Percentiles rank a stretch among this genome's conserved stretches.
Conservation (phyloP, 2,888 invertebrate genomes). For the Crematogaster levior region DNA sequence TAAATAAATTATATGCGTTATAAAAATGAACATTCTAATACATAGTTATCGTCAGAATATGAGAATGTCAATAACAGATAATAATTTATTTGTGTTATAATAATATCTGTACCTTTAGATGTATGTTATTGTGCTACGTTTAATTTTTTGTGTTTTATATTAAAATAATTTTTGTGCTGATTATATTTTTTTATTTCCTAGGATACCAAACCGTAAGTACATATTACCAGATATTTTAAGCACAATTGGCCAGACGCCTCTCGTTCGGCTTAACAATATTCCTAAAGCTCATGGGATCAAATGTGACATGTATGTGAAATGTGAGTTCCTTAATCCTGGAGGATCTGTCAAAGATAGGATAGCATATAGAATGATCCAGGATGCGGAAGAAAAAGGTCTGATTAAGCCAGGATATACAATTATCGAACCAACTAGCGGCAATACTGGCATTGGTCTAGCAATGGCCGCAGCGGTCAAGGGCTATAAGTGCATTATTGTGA, state of each 20-base stretch:
- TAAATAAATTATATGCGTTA: too few species aligned
- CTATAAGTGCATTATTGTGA: slow-evolving; percentile 98
- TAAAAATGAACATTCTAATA: too few species aligned
- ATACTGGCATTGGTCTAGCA: slow-evolving; percentile 97
- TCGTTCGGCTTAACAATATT: slow-evolving; percentile 93
- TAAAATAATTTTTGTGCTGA: not conserved
- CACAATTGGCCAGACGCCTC: slow-evolving; percentile 94
- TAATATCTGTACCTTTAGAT: not conserved
- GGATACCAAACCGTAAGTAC: slow-evolving; percentile 86
- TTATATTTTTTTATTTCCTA: slow-evolving; percentile 60
- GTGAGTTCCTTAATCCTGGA: slow-evolving; percentile 98
- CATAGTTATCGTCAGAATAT: not conserved
- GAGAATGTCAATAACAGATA: not conserved
- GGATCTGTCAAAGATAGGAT: slow-evolving; percentile 99
- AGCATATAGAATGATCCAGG: slow-evolving; percentile 96
- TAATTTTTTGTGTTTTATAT: not conserved
- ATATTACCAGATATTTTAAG: slow-evolving; percentile 90
- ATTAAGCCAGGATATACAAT: slow-evolving; percentile 95
- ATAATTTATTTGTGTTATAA: slow-evolving; percentile 12
- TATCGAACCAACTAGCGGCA: slow-evolving; percentile 98
- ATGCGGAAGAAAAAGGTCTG: slow-evolving; percentile 95
- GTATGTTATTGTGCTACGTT: not conserved
- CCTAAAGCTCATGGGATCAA: slow-evolving; percentile 91
- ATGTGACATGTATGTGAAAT: slow-evolving; percentile 93
- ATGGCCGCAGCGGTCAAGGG: slow-evolving; percentile 97